These are phyloP conservation scores for Psittacus erithacus DNA, from an alignment of 2,113 vertebrate genomes.

Conservation along the genomic window DNA sequence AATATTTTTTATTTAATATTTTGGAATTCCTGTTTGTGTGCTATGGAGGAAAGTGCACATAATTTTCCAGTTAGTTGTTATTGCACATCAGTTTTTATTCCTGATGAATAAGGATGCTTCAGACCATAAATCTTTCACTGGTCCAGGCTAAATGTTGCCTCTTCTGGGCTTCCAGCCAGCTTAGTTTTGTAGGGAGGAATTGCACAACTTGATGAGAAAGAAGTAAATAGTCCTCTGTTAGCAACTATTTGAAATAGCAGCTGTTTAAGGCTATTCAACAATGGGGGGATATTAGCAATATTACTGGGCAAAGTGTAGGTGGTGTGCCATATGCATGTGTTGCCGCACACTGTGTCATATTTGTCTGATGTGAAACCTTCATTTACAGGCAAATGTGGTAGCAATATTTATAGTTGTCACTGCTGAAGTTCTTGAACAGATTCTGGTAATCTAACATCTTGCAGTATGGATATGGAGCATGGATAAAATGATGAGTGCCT, in stretches of 20 bases:
- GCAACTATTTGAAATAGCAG: constrained; percentile 47
- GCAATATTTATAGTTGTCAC: neutral
- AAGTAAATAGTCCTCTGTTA: constrained; percentile 47
- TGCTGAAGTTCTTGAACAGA: neutral
- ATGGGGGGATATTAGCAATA: neutral
- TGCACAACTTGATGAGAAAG: constrained; percentile 44
- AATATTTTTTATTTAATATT: constrained; percentile 4
- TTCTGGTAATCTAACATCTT: neutral
- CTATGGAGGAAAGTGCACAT: neutral
- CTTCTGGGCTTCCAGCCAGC: constrained; percentile 44
- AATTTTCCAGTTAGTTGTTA: constrained; percentile 46
- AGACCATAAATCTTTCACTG: constrained; percentile 37
- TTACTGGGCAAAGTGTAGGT: constrained; percentile 5
- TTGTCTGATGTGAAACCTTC: neutral
- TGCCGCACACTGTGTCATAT: neutral
- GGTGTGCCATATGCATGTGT: neutral
- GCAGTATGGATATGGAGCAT: neutral
- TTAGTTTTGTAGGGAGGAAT: constrained; percentile 43
- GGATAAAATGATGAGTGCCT: neutral
- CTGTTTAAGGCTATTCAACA: constrained; percentile 26
- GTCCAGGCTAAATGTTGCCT: constrained; percentile 26
- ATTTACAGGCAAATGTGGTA: neutral
- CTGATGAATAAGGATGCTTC: constrained; percentile 18
- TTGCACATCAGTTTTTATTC: constrained; percentile 47
- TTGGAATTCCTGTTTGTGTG: constrained; percentile 40